Evolutionary conservation across 2,888 invertebrate genomes (phyloP).

Genomic region (Diogma glabrata): DNA sequence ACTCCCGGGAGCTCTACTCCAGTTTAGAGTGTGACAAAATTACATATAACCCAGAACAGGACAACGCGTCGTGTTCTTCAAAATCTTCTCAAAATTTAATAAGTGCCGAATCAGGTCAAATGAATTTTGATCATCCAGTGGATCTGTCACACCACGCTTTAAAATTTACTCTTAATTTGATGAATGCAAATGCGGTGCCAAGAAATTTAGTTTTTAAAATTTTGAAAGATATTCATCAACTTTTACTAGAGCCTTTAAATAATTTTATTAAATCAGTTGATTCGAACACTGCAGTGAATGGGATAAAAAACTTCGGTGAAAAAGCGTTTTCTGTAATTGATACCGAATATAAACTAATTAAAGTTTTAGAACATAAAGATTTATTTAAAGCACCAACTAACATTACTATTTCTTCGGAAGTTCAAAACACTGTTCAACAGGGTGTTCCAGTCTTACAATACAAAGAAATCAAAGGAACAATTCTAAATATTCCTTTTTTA

Average conservation of each 20-base stretch:
- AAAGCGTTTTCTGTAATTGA: not conserved
- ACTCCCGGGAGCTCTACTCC: no score
- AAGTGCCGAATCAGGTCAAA: not conserved
- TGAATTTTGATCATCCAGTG: not conserved
- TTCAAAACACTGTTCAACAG: not conserved
- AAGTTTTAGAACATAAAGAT: not conserved
- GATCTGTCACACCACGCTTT: not conserved
- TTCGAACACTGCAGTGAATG: not conserved
- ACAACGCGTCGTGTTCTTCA: no score
- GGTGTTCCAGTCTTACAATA: not conserved
- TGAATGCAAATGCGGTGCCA: not conserved
- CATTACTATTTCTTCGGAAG: not conserved
- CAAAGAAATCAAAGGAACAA: not conserved
- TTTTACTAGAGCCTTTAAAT: not conserved
- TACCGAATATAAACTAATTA: not conserved
- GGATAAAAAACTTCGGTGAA: not conserved
- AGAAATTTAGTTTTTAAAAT: slow-evolving; percentile 1
- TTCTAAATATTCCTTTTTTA: not conserved
- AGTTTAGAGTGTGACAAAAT: no score
- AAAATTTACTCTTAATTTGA: not conserved
- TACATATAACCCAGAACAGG: no score
- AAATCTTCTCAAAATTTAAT: not conserved
- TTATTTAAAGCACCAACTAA: not conserved
- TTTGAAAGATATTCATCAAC: not conserved
- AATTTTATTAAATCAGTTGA: not conserved